Conservation (phyloP, 2,113 vertebrate species). For the Tapirus terrestris region DNA sequence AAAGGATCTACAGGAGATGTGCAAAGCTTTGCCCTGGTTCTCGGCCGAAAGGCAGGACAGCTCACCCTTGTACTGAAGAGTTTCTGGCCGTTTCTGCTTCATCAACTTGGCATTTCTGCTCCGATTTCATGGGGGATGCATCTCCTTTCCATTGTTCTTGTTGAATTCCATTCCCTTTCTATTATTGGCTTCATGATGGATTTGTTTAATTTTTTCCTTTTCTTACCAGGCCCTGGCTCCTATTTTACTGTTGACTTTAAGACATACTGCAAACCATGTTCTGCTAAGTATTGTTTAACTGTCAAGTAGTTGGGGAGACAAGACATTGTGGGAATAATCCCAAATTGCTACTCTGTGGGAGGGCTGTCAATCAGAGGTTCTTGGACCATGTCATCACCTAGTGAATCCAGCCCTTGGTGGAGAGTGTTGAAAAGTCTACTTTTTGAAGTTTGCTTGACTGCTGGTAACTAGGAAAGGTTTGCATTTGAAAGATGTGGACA, state of each 20-base stretch:
- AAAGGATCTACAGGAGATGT: background rate
- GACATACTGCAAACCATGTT: slow-evolving; percentile 27
- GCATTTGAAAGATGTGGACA: background rate
- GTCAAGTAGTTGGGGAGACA: slow-evolving; percentile 53
- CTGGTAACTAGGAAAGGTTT: background rate
- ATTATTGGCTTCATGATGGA: slow-evolving; percentile 50
- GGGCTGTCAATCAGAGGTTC: slow-evolving; percentile 48
- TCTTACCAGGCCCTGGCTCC: background rate
- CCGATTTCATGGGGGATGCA: background rate
- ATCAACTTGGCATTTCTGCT: slow-evolving; percentile 22
- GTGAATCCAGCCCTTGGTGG: background rate
- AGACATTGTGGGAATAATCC: background rate
- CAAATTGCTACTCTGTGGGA: background rate
- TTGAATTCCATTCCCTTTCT: slow-evolving; percentile 13
- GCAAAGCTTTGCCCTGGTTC: background rate
- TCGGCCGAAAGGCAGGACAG: background rate
- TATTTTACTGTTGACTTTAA: slow-evolving; percentile 51
- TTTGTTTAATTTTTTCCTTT: slow-evolving; percentile 55
- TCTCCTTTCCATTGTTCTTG: background rate
- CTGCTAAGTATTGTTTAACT: slow-evolving; percentile 59
- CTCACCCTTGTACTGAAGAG: background rate
- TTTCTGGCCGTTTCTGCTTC: slow-evolving; percentile 38
- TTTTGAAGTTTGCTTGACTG: slow-evolving; percentile 53
- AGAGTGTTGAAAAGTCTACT: slow-evolving; percentile 9
- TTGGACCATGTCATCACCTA: background rate